Conservation (phyloP, 2,113 vertebrate species). For the Periophthalmodon schlosseri region DNA sequence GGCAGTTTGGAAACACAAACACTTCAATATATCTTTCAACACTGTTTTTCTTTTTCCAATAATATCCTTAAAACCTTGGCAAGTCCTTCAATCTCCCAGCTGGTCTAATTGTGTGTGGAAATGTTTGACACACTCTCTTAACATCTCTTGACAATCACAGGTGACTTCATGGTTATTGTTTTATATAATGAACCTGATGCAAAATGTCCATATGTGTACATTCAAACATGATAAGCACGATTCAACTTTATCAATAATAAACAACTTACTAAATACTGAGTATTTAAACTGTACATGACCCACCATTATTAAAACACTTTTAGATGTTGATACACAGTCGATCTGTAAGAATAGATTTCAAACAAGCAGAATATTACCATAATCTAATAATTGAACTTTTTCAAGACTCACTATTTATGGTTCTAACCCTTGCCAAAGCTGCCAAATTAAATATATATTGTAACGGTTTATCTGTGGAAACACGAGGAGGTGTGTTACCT, state of each 20-base stretch:
- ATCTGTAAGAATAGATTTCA: neutral
- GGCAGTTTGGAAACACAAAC: slow-evolving; percentile 34
- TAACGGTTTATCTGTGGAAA: neutral
- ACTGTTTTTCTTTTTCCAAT: slow-evolving; percentile 1
- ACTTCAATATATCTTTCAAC: slow-evolving; percentile 34
- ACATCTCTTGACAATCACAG: neutral
- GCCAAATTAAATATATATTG: neutral
- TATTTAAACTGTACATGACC: neutral
- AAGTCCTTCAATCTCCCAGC: slow-evolving; percentile 35
- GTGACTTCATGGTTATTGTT: neutral
- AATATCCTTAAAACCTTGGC: slow-evolving; percentile 5
- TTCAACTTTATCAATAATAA: neutral
- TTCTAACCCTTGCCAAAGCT: slow-evolving; percentile 12
- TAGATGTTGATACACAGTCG: neutral
- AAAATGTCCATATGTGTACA: neutral
- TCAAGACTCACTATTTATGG: neutral
- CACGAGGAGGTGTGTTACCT: neutral
- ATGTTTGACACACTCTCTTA: neutral
- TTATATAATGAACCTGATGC: too few relatives aligned
- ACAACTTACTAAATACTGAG: neutral
- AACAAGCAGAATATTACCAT: neutral
- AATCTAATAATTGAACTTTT: neutral
- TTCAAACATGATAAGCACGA: neutral
- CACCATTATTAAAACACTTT: neutral
- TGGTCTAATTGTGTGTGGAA: slow-evolving; percentile 12